Percentiles rank a stretch among this genome's conserved stretches.
These are phyloP conservation scores for Lasioglossum malachurum DNA, from an alignment of 2,888 invertebrate species.

Conservation along the genomic window DNA sequence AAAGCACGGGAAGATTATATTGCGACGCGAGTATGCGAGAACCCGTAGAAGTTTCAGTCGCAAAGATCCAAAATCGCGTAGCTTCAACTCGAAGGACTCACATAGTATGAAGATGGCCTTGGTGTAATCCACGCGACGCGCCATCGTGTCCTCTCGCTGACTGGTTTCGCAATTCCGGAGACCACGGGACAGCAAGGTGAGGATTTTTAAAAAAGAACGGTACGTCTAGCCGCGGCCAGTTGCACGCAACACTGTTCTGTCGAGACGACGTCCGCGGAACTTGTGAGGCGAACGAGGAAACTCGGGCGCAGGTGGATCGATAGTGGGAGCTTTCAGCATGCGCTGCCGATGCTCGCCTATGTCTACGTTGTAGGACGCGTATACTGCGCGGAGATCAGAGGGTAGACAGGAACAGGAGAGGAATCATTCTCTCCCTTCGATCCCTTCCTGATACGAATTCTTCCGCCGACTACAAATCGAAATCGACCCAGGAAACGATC, in stretches of 20 bases:
- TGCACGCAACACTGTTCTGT: constrained; percentile 65
- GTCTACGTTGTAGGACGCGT: not conserved
- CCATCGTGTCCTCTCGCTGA: constrained; percentile 65
- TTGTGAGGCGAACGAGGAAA: constrained; percentile 75
- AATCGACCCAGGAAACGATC: not conserved
- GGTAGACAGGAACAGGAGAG: not conserved
- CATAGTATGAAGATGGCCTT: constrained; percentile 77
- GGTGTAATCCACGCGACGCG: constrained; percentile 66
- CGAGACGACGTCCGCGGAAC: constrained; percentile 77
- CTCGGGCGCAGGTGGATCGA: constrained; percentile 75
- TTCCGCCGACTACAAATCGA: not conserved
- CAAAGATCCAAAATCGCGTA: not conserved
- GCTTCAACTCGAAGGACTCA: constrained; percentile 67
- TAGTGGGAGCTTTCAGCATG: constrained; percentile 79
- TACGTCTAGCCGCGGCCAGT: constrained; percentile 41
- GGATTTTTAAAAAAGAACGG: constrained; percentile 32
- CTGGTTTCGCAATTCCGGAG: not conserved
- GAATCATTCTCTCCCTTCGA: not conserved
- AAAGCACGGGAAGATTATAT: not conserved
- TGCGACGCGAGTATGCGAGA: not conserved
- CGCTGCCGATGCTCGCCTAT: constrained; percentile 69
- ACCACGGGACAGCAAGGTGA: not conserved
- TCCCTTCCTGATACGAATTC: not conserved
- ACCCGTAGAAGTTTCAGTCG: not conserved
- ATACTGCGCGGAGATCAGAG: not conserved